phyloP scores from a whole-genome alignment of 2,888 invertebrate genomes.

The Ashinkailepas kermadecensis region DNA sequence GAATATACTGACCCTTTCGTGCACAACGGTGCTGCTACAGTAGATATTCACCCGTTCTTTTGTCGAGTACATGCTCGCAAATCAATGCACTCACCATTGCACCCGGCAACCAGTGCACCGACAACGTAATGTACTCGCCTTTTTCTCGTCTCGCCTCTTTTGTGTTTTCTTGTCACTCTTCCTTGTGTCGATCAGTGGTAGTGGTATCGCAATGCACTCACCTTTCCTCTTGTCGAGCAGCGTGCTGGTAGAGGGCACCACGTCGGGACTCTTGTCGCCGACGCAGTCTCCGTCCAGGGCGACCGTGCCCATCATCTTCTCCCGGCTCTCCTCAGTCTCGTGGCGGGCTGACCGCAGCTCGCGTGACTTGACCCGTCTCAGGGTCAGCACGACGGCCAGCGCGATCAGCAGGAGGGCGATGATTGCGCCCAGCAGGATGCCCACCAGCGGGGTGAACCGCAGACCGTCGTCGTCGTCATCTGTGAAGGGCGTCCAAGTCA shows the following conservation, averaged over 20 bases:
- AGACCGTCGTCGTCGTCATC: neutral
- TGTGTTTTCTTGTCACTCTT: too few relatives aligned
- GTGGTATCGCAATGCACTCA: neutral
- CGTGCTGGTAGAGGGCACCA: slow-evolving; percentile 6
- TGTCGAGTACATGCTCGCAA: too few relatives aligned
- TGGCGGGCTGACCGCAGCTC: neutral
- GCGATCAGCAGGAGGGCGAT: neutral
- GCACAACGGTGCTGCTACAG: too few relatives aligned
- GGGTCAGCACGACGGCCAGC: neutral
- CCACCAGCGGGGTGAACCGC: neutral
- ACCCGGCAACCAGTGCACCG: too few relatives aligned
- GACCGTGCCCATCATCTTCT: neutral
- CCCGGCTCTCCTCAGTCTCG: neutral
- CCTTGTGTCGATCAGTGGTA: too few relatives aligned
- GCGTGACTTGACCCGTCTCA: neutral
- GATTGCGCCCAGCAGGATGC: slow-evolving; percentile 6
- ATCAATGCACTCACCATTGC: too few relatives aligned
- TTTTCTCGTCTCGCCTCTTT: too few relatives aligned
- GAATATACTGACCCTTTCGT: too few relatives aligned
- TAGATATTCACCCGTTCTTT: too few relatives aligned
- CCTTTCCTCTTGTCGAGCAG: slow-evolving; percentile 4
- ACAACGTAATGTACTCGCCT: too few relatives aligned
- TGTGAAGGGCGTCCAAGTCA: neutral
- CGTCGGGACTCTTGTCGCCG: slow-evolving; percentile 14
- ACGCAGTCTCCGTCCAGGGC: neutral